A percentile compares a stretch with the other conserved stretches of the same genome.
These are phyloP conservation scores for Ateles fusciceps DNA, from an alignment of 2,797 vertebrate species.

Conservation along the genomic window DNA sequence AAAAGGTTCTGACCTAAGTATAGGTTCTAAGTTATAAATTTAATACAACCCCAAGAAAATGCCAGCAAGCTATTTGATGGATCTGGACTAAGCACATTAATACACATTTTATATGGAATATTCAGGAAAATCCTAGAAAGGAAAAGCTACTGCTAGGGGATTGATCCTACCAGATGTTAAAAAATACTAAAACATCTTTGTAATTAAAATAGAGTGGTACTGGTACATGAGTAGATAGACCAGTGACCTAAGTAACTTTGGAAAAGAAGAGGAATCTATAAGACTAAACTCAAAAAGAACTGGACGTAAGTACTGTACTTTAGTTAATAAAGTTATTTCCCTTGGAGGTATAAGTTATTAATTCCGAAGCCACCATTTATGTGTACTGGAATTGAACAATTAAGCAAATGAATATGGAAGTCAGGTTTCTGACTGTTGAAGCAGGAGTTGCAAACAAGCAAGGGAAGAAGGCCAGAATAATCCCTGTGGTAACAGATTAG, in stretches of 20 bases:
- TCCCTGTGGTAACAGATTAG: background rate
- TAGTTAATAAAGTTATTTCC: background rate
- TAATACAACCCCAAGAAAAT: background rate
- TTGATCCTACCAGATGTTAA: background rate
- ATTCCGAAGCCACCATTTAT: background rate
- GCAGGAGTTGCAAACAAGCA: background rate
- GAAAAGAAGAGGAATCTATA: background rate
- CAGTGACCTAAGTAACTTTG: background rate
- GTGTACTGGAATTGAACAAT: background rate
- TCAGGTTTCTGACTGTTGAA: background rate
- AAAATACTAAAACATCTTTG: background rate
- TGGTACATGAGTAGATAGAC: background rate
- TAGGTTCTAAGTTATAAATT: background rate
- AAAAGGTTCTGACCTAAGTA: background rate
- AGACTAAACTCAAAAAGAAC: background rate
- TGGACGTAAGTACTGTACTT: background rate
- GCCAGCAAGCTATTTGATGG: background rate
- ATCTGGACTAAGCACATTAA: background rate
- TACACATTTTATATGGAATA: background rate
- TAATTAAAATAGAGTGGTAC: background rate
- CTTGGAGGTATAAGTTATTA: background rate
- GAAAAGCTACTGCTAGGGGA: background rate
- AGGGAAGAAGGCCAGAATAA: background rate
- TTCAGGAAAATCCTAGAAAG: background rate
- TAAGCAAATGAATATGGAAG: background rate